Conservation (phyloP, 1,140 invertebrate genomes). For the Epicauta chinensis region DNA sequence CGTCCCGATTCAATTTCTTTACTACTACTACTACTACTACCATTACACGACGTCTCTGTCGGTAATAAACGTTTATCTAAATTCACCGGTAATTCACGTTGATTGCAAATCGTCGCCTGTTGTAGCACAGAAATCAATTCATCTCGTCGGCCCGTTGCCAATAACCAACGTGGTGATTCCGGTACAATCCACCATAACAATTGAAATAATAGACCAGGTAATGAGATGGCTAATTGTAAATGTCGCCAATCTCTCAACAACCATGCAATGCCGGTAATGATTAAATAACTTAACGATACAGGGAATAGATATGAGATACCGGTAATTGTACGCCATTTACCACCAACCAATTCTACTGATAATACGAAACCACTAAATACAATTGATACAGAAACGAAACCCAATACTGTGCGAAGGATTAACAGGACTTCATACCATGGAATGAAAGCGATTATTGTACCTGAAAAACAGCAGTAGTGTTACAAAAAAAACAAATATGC, state of each 20-base stretch:
- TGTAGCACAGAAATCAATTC: conserved; percentile 63
- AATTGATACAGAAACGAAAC: conserved; percentile 64
- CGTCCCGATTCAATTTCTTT: conserved; percentile 38
- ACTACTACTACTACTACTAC: no score
- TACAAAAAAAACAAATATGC: no score
- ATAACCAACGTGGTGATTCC: conserved; percentile 78
- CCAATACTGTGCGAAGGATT: conserved; percentile 53
- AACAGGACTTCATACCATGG: conserved; percentile 60
- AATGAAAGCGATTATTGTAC: conserved; percentile 54
- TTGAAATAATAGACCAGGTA: conserved; percentile 48
- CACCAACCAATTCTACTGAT: conserved; percentile 65
- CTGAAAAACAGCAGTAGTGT: no score
- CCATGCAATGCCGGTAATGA: conserved; percentile 64
- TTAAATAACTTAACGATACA: conserved; percentile 63
- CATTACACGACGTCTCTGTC: conserved; percentile 33
- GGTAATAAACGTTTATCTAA: conserved; percentile 56
- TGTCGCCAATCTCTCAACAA: conserved; percentile 64
- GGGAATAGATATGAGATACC: conserved; percentile 69
- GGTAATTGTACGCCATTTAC: conserved; percentile 65
- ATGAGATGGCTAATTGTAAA: conserved; percentile 63
- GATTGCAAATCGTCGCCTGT: conserved; percentile 60
- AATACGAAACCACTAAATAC: conserved; percentile 67
- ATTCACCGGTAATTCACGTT: conserved; percentile 51
- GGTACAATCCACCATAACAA: conserved; percentile 63
- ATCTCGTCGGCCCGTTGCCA: conserved; percentile 63